These are phyloP conservation scores for Bilobella aurantiaca DNA, from an alignment of 1,140 invertebrate genomes.

Conservation along the genomic window DNA sequence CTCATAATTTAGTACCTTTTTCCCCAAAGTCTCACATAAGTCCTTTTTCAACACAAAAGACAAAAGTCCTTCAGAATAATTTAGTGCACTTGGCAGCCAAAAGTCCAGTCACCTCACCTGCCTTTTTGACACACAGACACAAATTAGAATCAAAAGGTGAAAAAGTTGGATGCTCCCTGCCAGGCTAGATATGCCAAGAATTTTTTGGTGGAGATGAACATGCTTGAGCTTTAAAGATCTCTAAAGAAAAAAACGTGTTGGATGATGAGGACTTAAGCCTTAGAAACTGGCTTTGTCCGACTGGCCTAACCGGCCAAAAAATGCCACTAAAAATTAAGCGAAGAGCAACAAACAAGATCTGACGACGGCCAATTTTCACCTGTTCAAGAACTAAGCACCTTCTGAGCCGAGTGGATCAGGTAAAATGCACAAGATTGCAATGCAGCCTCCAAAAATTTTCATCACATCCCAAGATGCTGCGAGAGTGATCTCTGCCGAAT, in stretches of 20 bases:
- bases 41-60: background rate
- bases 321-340: background rate
- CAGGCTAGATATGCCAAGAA: too few species aligned
- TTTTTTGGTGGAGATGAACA: background rate
- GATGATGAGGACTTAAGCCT: too few species aligned
- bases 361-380: background rate
- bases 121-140: conserved; percentile 6
- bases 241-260: too few species aligned
- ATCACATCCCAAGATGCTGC: background rate
- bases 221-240: too few species aligned
- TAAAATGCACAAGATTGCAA: background rate
- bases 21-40: background rate
- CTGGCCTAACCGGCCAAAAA: background rate
- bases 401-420: too few species aligned
- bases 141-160: background rate
- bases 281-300: background rate
- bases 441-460: background rate
- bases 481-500: background rate
- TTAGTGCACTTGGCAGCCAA: background rate
- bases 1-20: background rate
- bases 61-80: background rate
- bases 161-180: too few species aligned
- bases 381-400: too few species aligned
- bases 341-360: background rate
- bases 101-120: conserved; percentile 1